These are phyloP conservation scores for Megalops atlanticus DNA, from an alignment of 2,113 vertebrate species.

Conservation along the genomic window DNA sequence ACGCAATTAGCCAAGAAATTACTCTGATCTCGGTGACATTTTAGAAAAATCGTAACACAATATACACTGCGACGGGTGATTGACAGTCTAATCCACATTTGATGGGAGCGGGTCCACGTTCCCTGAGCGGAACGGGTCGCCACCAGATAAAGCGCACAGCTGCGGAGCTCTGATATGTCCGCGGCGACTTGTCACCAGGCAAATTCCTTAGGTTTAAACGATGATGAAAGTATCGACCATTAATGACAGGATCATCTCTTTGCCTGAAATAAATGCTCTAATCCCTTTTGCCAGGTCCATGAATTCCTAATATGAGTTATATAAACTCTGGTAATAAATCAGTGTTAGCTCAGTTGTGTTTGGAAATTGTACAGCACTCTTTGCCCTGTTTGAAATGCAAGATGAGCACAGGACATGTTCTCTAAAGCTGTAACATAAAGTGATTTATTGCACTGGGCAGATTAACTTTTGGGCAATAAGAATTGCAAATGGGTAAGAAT, in stretches of 20 bases:
- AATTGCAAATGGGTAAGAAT: conserved; percentile 79
- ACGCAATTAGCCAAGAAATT: conserved; percentile 99
- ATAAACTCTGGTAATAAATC: conserved; percentile 99
- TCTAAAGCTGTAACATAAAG: conserved; percentile 87
- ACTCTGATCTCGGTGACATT: conserved; percentile 99
- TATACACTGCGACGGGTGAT: conserved; percentile 86
- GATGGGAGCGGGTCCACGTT: conserved; percentile 91
- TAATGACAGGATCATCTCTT: conserved; percentile 99
- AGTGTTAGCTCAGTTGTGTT: conserved; percentile 99
- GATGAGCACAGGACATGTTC: conserved; percentile 88
- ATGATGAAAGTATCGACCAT: conserved; percentile 99
- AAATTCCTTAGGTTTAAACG: conserved; percentile 99
- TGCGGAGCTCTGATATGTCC: conserved; percentile 99
- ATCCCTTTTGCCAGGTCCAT: conserved; percentile 99
- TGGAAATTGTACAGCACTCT: conserved; percentile 89
- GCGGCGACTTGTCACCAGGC: conserved; percentile 90
- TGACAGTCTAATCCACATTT: conserved; percentile 99
- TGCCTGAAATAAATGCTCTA: conserved; percentile 99
- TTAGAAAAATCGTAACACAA: conserved; percentile 98
- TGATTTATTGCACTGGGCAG: conserved; percentile 86
- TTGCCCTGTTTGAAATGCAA: conserved; percentile 92
- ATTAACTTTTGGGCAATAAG: conserved; percentile 85
- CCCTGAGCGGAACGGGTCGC: conserved; percentile 84
- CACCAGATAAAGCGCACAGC: conserved; percentile 98
- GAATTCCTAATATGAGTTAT: conserved; percentile 99